Percentiles rank a stretch among this genome's conserved stretches.
phyloP scores from a whole-genome alignment of 2,113 vertebrate genomes.

The Proteles cristata region DNA sequence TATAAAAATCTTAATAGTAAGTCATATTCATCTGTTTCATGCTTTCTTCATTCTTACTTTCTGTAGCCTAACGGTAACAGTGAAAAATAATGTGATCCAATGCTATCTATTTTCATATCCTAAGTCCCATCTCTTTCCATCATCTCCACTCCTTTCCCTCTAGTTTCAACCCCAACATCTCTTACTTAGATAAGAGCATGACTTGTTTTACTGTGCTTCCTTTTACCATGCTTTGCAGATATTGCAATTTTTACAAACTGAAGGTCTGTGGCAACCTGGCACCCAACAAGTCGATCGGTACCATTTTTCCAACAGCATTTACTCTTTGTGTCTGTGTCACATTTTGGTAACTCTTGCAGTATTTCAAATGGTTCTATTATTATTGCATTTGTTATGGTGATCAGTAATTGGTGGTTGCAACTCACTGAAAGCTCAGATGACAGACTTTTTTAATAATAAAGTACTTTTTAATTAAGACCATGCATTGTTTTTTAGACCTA shows the following conservation, averaged over 20 bases:
- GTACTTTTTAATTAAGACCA: neutral
- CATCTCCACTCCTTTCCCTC: neutral
- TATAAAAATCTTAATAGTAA: neutral
- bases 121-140: neutral
- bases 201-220: neutral
- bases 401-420: neutral
- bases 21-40: neutral
- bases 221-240: neutral
- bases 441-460: neutral
- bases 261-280: neutral
- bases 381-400: neutral
- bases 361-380: neutral
- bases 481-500: neutral
- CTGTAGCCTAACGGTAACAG: neutral
- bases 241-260: neutral
- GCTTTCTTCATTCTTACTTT: neutral
- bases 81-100: neutral
- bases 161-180: neutral
- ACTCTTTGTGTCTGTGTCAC: neutral
- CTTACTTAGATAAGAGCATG: neutral
- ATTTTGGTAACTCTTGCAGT: neutral
- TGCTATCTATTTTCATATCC: too few species aligned
- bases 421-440: neutral
- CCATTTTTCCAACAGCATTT: neutral
- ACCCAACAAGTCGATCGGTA: neutral